Percentiles rank a stretch among this genome's conserved stretches.
Conservation (phyloP, 2,113 vertebrate species). For the Pteruthius melanotis region DNA sequence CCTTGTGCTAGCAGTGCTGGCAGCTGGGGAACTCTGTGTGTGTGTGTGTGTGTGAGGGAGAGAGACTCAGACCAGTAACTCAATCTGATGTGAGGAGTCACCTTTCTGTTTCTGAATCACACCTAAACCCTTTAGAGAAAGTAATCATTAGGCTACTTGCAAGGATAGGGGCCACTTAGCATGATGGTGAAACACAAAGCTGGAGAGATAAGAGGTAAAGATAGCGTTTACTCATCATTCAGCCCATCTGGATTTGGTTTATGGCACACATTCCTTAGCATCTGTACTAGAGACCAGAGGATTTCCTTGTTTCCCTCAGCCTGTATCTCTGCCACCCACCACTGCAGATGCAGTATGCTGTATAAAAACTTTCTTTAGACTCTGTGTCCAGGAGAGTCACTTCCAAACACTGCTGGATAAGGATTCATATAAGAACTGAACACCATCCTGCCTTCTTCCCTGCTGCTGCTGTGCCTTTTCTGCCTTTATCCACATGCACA, state of each 20-base stretch:
- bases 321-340: background rate
- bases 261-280: constrained; percentile 23
- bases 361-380: background rate
- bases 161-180: background rate
- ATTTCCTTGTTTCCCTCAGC: background rate
- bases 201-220: constrained; percentile 2
- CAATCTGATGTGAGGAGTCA: background rate
- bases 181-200: background rate
- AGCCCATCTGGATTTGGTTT: constrained; percentile 34
- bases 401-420: background rate
- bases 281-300: background rate
- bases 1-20: background rate
- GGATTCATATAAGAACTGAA: background rate
- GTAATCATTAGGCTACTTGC: constrained; percentile 1
- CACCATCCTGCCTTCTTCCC: background rate
- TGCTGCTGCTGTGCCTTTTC: background rate
- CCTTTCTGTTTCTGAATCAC: background rate
- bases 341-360: background rate
- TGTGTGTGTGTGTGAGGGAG: background rate
- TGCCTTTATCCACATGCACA: background rate
- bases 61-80: background rate
- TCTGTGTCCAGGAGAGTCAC: background rate
- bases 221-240: background rate
- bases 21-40: background rate
- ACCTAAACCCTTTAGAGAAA: constrained; percentile 7